Evolutionary conservation across 2,888 invertebrate species (phyloP), one percentile per base, ranked within the genome.

Genomic region (Mylabris sibirica): DNA sequence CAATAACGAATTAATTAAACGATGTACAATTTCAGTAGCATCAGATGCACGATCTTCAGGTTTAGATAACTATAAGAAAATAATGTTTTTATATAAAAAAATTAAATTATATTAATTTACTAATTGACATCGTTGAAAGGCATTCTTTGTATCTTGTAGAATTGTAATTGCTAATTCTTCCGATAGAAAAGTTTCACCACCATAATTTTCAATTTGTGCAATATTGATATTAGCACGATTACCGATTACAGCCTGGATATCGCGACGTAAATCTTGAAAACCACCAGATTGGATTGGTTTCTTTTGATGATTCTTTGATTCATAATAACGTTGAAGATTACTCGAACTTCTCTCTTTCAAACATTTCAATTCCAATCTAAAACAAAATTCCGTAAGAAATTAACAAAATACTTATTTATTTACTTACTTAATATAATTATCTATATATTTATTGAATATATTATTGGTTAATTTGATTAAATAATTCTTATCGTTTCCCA

Each of bases 181-280:
- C 0, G 97, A 97, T 0, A 99, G 88, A 83, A 98, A 97, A 0
- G 97, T 99, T 86, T 99, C 98, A 0, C 97, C 98, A 2, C 97
- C 98, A 81, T 96, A 98, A 85, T 97, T 95, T 84, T 98, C 98
- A 59, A 97, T 95, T 82, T 95, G 94, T 0, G 94, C 96, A 72
- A 97, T 95, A 82, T 97, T 97, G 69, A 97, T 95, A 82, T 97
- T 97, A 0, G 96, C 93, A 66, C 95, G 89, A 0, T 95, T 93
- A 2, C 97, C 95, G 75, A 99, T 93, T 12, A 96, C 93, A 0
- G 97, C 97, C 86, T 98, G 97, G 72, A 99, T 86, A 82, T 99
- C 98, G 62, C 98, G 89, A 5, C 96, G 89, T 24, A 99, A 87
- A 81, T 98, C 99, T 86, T 97, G 96, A 79, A 98, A 94, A 59